phyloP scores from a whole-genome alignment of 2,797 vertebrate genomes.

The Trichosurus vulpecula region DNA sequence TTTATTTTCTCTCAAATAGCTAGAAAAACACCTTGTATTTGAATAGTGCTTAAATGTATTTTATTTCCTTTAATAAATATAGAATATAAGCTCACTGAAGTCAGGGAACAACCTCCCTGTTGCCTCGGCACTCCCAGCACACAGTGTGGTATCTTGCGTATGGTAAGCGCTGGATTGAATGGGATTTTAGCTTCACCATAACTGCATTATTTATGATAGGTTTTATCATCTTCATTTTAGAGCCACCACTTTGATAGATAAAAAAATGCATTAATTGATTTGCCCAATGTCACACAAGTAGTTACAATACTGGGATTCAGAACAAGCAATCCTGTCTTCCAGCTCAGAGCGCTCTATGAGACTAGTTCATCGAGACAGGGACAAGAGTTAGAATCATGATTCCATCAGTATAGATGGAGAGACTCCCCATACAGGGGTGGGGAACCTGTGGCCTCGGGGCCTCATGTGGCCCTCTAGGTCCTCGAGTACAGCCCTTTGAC shows the following conservation, averaged over 20 bases:
- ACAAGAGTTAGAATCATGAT: background rate
- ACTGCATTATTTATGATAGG: background rate
- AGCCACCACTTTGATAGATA: background rate
- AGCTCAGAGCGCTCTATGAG: background rate
- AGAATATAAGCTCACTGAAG: background rate
- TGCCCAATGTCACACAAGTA: background rate
- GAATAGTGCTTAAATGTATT: slow-evolving; percentile 29
- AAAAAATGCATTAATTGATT: background rate
- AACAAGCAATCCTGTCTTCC: background rate
- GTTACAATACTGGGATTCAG: background rate
- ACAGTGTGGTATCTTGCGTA: background rate
- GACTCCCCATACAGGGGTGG: background rate
- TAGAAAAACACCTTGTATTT: slow-evolving; percentile 32
- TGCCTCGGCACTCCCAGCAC: slow-evolving; percentile 6
- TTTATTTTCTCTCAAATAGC: background rate
- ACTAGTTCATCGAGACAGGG: background rate
- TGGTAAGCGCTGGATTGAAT: background rate
- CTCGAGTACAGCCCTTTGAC: too few relatives aligned
- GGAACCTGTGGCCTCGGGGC: too few relatives aligned
- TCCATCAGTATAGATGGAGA: background rate
- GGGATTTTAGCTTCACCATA: background rate
- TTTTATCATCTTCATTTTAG: background rate
- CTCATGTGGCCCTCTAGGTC: too few relatives aligned
- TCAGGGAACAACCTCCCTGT: background rate
- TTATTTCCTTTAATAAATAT: slow-evolving; percentile 30